Conservation (phyloP, 2,797 vertebrate species). For the Falco novaeseelandiae region DNA sequence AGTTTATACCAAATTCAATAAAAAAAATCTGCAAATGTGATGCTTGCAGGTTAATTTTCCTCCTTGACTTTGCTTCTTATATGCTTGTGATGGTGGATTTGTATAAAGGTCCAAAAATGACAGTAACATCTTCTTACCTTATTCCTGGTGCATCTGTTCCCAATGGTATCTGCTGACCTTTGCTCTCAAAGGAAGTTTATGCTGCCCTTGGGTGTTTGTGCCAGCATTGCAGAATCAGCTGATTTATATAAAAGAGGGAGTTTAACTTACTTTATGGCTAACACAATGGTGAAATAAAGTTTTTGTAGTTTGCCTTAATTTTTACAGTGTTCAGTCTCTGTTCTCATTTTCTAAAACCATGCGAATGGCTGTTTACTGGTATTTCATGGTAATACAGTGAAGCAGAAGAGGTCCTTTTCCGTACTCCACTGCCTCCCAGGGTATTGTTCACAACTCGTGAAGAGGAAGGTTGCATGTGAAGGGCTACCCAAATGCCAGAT, state of each 20-base stretch:
- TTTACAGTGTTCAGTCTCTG: not conserved
- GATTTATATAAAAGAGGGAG: not conserved
- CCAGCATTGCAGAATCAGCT: not conserved
- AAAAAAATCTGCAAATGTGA: not conserved
- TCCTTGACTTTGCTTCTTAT: not conserved
- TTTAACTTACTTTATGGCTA: not conserved
- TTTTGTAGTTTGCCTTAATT: not conserved
- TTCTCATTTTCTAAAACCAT: not conserved
- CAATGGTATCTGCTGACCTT: not conserved
- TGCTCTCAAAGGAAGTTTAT: not conserved
- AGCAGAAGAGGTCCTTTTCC: not conserved
- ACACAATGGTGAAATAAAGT: not conserved
- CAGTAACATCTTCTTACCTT: not conserved
- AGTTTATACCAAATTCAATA: not conserved
- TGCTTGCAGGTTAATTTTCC: not conserved
- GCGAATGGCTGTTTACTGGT: not conserved
- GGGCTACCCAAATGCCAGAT: not conserved
- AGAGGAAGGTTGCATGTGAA: not conserved
- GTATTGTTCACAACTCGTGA: fast-evolving
- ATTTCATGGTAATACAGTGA: not conserved
- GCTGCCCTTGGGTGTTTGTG: not conserved
- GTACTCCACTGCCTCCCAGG: not conserved
- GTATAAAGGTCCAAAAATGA: not conserved
- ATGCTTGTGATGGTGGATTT: not conserved
- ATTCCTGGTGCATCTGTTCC: not conserved